phyloP scores from a whole-genome alignment of 2,888 invertebrate genomes.

The Monochamus alternatus region DNA sequence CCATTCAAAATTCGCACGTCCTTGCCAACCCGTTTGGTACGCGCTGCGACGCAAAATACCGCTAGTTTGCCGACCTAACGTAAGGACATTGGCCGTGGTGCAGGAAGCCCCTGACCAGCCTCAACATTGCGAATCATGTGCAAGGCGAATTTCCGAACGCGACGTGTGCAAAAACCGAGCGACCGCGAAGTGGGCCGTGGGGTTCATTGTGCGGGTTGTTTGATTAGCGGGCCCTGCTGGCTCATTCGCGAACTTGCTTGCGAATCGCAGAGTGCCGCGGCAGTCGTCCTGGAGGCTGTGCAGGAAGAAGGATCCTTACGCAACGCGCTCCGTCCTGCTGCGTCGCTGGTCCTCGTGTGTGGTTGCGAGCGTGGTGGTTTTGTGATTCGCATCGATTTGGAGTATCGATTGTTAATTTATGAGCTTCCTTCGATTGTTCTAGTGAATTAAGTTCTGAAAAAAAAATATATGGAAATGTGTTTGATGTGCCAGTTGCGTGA shows the following conservation, averaged over 20 bases:
- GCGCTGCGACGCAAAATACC: conserved; percentile 65
- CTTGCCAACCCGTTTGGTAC: conserved; percentile 56
- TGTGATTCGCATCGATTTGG: conserved; percentile 6
- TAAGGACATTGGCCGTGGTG: conserved; percentile 69
- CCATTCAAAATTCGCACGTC: conserved; percentile 49
- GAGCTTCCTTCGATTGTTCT: conserved; percentile 1
- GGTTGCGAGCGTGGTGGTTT: background rate
- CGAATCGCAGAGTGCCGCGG: conserved; percentile 42
- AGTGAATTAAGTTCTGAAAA: background rate
- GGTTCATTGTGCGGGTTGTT: conserved; percentile 49
- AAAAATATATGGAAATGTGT: background rate
- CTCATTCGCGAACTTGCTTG: conserved; percentile 64
- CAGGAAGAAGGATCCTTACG: conserved; percentile 25
- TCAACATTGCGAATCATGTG: conserved; percentile 69
- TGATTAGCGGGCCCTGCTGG: conserved; percentile 51
- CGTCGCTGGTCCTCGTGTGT: background rate
- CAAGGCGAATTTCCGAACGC: conserved; percentile 57
- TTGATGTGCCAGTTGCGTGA: background rate
- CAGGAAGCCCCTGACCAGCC: conserved; percentile 66
- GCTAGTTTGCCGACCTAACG: conserved; percentile 67
- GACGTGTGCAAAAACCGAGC: conserved; percentile 68
- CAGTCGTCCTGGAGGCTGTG: conserved; percentile 38
- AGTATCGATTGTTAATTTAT: conserved; percentile 9
- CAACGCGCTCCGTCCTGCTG: conserved; percentile 14
- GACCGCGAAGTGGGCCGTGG: conserved; percentile 59